Conservation (phyloP, 1,140 invertebrate genomes). For the fruit fly (Drosophila melanogaster) region Release_6_plus_ISO1_MT NT_037436.4:5643001-5643500, state of each 20-base stretch:
- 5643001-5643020: slow-evolving; percentile 39
- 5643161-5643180: slow-evolving; percentile 40
- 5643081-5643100: slow-evolving; percentile 55
- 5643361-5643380: slow-evolving; percentile 18
- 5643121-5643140: slow-evolving; percentile 76
- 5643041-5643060: not conserved
- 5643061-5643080: slow-evolving; percentile 21
- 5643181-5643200: slow-evolving; percentile 1
- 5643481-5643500: slow-evolving; percentile 36
- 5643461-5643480: slow-evolving; percentile 82
- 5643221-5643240: slow-evolving; percentile 33
- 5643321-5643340: slow-evolving; percentile 26
- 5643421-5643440: slow-evolving; percentile 69
- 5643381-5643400: slow-evolving; percentile 33
- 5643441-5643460: slow-evolving; percentile 78
- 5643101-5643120: slow-evolving; percentile 72
- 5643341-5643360: slow-evolving; percentile 11
- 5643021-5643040: slow-evolving; percentile 48
- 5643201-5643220: slow-evolving; percentile 14
- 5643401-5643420: slow-evolving; percentile 28
- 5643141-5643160: slow-evolving; percentile 70
- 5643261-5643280: slow-evolving; percentile 8
- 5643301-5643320: slow-evolving; percentile 2
- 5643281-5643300: slow-evolving; percentile 13
- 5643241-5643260: slow-evolving; percentile 27